Percentiles rank a stretch among this genome's conserved stretches.
These are phyloP conservation scores for Pipistrellus pygmaeus DNA, from an alignment of 2,797 vertebrate species.

Conservation along the genomic window DNA sequence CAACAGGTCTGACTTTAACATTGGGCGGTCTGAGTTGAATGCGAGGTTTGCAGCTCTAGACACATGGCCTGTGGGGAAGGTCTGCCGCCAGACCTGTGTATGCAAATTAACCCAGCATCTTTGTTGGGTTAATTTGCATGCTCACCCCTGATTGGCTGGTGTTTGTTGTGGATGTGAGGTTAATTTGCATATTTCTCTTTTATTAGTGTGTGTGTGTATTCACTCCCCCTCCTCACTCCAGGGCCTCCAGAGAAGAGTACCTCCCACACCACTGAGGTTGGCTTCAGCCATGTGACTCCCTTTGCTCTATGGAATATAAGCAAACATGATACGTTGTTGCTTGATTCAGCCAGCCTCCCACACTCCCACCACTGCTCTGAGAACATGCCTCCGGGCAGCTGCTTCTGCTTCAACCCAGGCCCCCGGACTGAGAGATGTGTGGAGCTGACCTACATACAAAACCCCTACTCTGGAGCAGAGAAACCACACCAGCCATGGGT, in stretches of 20 bases:
- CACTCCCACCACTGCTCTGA: neutral
- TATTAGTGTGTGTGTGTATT: too few relatives aligned
- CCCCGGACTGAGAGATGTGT: neutral
- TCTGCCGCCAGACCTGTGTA: too few relatives aligned
- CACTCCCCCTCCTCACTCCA: neutral
- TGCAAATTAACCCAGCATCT: too few relatives aligned
- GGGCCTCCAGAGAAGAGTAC: neutral
- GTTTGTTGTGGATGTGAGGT: accelerated
- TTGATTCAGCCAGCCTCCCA: neutral
- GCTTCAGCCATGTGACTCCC: neutral
- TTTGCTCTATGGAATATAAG: neutral
- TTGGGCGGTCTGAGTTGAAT: too few relatives aligned
- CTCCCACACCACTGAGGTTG: neutral
- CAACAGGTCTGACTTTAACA: too few relatives aligned
- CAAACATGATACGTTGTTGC: neutral
- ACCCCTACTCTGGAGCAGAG: neutral
- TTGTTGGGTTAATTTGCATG: too few relatives aligned
- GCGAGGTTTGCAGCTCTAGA: too few relatives aligned
- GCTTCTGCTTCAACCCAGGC: neutral
- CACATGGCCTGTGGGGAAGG: too few relatives aligned
- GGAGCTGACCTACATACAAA: conserved; percentile 3
- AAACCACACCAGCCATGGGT: neutral
- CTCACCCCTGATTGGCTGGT: too few relatives aligned
- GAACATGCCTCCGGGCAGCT: neutral
- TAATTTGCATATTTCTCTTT: too few relatives aligned